Base-by-base conservation (phyloP, 2,113 vertebrate genomes). In the Prionailurus bengalensis region DNA sequence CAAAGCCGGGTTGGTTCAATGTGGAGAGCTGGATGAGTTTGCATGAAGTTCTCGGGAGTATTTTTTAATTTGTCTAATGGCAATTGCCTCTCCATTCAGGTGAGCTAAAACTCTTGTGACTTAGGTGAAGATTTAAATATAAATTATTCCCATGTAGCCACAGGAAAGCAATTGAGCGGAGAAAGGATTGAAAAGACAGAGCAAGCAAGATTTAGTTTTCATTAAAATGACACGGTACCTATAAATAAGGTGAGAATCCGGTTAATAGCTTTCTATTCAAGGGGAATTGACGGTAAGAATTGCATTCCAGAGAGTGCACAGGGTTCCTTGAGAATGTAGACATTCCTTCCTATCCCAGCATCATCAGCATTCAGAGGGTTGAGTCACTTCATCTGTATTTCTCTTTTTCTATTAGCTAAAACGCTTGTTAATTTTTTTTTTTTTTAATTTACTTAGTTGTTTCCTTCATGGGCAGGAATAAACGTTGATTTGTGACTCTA, bases 101-200 rank as follows among this genome's bases (percentile, higher is more conserved):
- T 61, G n/a, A 48, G 55, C 63, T 68, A 25, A 19, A 55, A 15
- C 39, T n/a, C 87, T 79, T 4, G 15, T 23, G 86, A 65, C 23
- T 5, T 25, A 33, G 82, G 82, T 65, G 29, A 87, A 63, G 83
- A 71, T 85, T 92, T 91, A 74, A 88, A 92, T 86, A 94, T 55
- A 92, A 95, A 58, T 83, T 25, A 83, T 86, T 55, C 39, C 74
- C n/a, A 0, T 1, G 33, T 63, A 74, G 85, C 92, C 84, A n/a
- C 63, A 87, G 94, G 78, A 92, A 97, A 63, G 51, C 87, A 80
- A 21, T 9, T 29, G 80, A 76, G 42, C 17, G 7, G 86, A 89
- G 95, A 93, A 53, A 89, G 90, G 63, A 51, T 25, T n/a, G 85
- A 65, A 83, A 81, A 70, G 87, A 92, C 82, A 78, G 83, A 93